phyloP scores from a whole-genome alignment of 2,797 vertebrate genomes.

The Mallotus villosus region DNA sequence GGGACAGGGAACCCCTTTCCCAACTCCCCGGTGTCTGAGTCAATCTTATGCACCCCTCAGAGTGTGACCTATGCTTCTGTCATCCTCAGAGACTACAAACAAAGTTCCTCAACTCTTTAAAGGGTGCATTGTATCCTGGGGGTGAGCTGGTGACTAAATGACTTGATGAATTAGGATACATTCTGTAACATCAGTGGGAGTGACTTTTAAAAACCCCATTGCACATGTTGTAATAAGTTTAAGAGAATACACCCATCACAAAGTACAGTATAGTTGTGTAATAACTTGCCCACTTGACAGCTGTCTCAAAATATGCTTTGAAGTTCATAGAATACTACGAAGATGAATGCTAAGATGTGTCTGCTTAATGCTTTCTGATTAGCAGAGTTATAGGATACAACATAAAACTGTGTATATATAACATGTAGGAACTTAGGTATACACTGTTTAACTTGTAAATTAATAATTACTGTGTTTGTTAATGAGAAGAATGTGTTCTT shows the following conservation, averaged over 20 bases:
- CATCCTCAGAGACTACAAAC: conserved; percentile 91
- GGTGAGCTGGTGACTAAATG: neutral
- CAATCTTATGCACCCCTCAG: conserved; percentile 86
- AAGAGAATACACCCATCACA: conserved; percentile 27
- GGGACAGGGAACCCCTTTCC: conserved; percentile 80
- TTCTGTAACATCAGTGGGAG: neutral
- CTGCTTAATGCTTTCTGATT: conserved; percentile 33
- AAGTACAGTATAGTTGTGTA: conserved; percentile 36
- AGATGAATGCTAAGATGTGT: conserved; percentile 35
- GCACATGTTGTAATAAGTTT: neutral
- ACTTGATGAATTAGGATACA: neutral
- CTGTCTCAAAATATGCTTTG: conserved; percentile 42
- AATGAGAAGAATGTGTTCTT: neutral
- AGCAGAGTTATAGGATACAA: conserved; percentile 24
- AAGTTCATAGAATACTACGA: conserved; percentile 30
- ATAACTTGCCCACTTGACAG: conserved; percentile 12
- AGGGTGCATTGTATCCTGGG: conserved; percentile 4
- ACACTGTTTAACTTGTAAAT: conserved; percentile 25
- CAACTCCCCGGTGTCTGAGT: conserved; percentile 92
- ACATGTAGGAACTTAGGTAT: conserved; percentile 31
- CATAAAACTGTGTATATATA: conserved; percentile 20
- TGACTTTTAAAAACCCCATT: neutral
- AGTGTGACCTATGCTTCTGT: conserved; percentile 87
- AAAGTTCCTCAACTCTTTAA: conserved; percentile 96
- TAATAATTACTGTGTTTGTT: neutral